Evolutionary conservation across 2,888 invertebrate species (phyloP).

Genomic region (Phortica magna): DNA sequence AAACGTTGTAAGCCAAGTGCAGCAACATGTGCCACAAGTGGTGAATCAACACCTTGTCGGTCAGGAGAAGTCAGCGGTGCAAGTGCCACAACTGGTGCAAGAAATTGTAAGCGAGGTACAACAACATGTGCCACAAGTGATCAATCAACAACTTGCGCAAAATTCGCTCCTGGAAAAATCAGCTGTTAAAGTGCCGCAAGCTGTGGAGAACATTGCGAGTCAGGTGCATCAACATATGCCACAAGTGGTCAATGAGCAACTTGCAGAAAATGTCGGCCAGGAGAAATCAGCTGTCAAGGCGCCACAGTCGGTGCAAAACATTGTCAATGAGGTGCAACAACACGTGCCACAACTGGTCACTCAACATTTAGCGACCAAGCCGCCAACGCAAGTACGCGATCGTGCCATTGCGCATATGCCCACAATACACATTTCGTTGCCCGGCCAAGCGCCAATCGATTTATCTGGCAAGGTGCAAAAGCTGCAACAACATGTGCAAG

Average conservation of each 20-base stretch:
- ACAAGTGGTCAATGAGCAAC: neutral
- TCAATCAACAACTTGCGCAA: neutral
- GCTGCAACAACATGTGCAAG: slow-evolving; percentile 54
- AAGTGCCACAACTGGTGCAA: slow-evolving; percentile 44
- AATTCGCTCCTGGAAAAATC: neutral
- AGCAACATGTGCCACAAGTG: slow-evolving; percentile 42
- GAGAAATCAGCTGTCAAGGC: slow-evolving; percentile 41
- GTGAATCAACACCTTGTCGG: neutral
- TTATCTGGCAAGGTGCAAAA: slow-evolving; percentile 58
- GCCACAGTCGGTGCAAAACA: slow-evolving; percentile 50
- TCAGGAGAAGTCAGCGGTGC: neutral
- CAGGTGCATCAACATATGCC: neutral
- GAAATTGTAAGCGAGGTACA: slow-evolving; percentile 50
- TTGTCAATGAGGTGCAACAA: slow-evolving; percentile 46
- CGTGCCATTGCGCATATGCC: neutral
- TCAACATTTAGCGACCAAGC: neutral
- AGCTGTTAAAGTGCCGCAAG: neutral
- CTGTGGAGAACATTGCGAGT: neutral
- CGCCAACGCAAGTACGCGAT: neutral
- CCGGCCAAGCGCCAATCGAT: slow-evolving; percentile 49
- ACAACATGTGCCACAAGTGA: slow-evolving; percentile 34
- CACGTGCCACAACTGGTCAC: slow-evolving; percentile 17
- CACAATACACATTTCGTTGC: slow-evolving; percentile 38
- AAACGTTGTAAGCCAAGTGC: slow-evolving; percentile 47
- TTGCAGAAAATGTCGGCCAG: too few species aligned